These are phyloP conservation scores for Criorhina ranunculi DNA, from an alignment of 2,888 invertebrate species.

Conservation along the genomic window DNA sequence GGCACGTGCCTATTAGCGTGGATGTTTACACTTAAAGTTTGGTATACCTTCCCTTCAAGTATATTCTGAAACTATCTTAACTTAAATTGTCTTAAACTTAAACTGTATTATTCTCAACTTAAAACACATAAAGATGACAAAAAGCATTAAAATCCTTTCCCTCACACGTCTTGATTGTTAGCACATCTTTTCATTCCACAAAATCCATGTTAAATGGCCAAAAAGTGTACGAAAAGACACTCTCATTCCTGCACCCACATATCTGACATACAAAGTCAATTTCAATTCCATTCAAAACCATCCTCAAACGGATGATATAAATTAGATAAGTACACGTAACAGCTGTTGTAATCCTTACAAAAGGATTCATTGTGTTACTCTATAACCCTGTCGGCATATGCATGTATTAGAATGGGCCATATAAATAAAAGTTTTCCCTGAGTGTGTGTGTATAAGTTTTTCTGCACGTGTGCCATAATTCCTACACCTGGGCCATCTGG, in stretches of 20 bases:
- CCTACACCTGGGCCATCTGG: constrained; percentile 29
- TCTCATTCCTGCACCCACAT: background rate
- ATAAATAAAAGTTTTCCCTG: constrained; percentile 23
- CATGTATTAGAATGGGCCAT: constrained; percentile 26
- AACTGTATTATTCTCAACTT: too few species aligned
- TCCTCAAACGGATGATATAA: background rate
- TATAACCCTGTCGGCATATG: constrained; percentile 31
- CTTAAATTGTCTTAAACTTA: too few species aligned
- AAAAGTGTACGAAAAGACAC: background rate
- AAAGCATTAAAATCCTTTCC: too few species aligned
- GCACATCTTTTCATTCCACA: background rate
- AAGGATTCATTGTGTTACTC: constrained; percentile 51
- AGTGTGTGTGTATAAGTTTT: constrained; percentile 1
- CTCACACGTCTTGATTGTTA: background rate
- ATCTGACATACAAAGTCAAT: background rate
- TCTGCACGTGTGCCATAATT: background rate
- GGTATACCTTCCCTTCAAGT: too few species aligned
- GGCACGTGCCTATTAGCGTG: too few species aligned
- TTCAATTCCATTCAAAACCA: constrained; percentile 14
- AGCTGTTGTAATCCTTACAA: constrained; percentile 44
- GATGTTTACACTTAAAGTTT: too few species aligned
- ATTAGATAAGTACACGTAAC: constrained; percentile 34
- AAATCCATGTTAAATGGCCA: background rate
- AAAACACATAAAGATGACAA: too few species aligned
- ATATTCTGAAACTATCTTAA: too few species aligned